A percentile compares a stretch with the other conserved stretches of the same genome.
Evolutionary conservation across 2,797 vertebrate genomes (phyloP).

Genomic region (Petrocephalus sullivani): DNA sequence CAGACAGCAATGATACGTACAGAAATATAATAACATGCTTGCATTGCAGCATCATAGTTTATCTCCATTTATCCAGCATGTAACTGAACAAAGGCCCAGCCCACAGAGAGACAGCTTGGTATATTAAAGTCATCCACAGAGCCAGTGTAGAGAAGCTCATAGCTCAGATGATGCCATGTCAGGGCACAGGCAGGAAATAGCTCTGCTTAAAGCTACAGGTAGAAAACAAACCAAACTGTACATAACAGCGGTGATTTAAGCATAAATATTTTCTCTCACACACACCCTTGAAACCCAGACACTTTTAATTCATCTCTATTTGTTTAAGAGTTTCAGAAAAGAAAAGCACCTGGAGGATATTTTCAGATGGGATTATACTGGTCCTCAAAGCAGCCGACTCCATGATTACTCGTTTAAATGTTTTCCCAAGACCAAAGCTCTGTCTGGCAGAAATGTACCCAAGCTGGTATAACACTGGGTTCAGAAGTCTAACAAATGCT

Average conservation of each 20-base stretch:
- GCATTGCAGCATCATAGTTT: background rate
- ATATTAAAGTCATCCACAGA: background rate
- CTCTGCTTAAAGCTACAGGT: background rate
- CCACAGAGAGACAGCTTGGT: background rate
- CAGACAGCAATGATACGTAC: background rate
- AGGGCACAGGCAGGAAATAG: background rate
- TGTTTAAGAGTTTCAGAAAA: constrained; percentile 52
- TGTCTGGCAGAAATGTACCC: constrained; percentile 47
- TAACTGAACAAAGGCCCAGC: background rate
- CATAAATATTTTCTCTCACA: background rate
- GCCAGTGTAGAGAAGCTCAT: background rate
- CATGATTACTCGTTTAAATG: constrained; percentile 41
- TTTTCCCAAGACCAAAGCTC: constrained; percentile 35
- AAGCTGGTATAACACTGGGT: background rate
- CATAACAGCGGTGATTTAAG: background rate
- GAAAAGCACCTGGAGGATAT: constrained; percentile 48
- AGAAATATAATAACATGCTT: background rate
- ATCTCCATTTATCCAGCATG: background rate
- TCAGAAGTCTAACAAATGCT: background rate
- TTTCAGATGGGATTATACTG: constrained; percentile 61
- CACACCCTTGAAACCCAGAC: constrained; percentile 37
- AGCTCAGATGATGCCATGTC: background rate
- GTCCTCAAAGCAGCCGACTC: constrained; percentile 47
- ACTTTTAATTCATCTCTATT: constrained; percentile 57
- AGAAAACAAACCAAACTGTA: background rate